Conservation (phyloP, 2,113 vertebrate species). For the Synodontis membranacea region DNA sequence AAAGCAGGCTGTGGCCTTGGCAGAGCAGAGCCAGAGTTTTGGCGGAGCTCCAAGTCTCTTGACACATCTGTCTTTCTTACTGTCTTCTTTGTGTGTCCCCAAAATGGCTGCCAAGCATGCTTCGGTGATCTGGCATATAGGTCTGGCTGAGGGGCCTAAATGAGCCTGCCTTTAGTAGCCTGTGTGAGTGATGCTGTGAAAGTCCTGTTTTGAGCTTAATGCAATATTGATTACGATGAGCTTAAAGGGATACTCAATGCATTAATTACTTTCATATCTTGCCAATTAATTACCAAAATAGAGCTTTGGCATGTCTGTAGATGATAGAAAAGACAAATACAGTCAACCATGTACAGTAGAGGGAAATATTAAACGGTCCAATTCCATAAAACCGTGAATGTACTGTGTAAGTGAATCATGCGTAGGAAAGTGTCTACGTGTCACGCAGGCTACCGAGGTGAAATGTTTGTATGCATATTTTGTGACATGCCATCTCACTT, state of each 20-base stretch:
- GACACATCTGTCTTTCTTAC: not conserved
- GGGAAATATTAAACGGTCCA: not conserved
- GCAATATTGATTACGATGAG: conserved; percentile 15
- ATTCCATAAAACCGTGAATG: no score
- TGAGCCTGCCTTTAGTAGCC: not conserved
- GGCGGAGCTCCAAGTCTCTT: not conserved
- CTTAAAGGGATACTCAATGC: not conserved
- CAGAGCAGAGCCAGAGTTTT: not conserved
- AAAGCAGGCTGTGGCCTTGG: conserved; percentile 10
- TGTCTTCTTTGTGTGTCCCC: not conserved
- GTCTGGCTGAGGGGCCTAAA: not conserved
- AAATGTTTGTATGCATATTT: not conserved
- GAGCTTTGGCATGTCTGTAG: not conserved
- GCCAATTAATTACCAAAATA: no score
- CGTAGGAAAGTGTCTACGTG: not conserved
- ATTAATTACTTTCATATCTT: not conserved
- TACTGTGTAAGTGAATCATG: not conserved
- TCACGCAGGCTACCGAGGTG: conserved; percentile 11
- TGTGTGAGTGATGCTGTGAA: not conserved
- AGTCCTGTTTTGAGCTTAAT: not conserved
- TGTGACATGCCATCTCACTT: not conserved
- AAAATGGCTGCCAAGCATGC: conserved; percentile 6
- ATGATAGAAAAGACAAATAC: not conserved
- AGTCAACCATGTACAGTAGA: not conserved
- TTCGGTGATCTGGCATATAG: not conserved